A percentile compares a stretch with the other conserved stretches of the same genome.
phyloP scores from a whole-genome alignment of 2,888 invertebrate genomes.

The Mycalesis mineus region DNA sequence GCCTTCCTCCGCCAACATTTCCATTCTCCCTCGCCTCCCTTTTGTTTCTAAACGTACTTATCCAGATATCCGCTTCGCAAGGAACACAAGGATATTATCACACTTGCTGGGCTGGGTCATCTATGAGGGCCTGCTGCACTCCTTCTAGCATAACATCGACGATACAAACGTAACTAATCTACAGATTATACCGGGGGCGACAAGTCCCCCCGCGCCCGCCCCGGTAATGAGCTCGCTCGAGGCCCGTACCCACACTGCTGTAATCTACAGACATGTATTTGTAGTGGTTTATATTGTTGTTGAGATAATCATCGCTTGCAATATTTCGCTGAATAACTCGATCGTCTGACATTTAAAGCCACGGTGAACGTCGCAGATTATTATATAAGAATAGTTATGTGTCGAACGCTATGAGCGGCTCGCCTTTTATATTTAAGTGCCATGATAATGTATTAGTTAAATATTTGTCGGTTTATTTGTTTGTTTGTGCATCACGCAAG shows the following conservation, averaged over 20 bases:
- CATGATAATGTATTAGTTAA: background rate
- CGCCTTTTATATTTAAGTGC: background rate
- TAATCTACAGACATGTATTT: background rate
- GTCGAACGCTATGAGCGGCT: background rate
- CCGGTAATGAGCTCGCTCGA: too few relatives aligned
- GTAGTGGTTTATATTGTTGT: background rate
- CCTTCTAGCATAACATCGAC: background rate
- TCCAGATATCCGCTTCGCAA: too few relatives aligned
- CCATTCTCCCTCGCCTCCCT: too few relatives aligned
- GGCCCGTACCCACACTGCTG: too few relatives aligned
- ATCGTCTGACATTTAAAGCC: background rate
- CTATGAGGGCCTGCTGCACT: background rate
- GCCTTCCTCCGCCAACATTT: too few relatives aligned
- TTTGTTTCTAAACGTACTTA: too few relatives aligned
- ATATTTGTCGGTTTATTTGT: background rate
- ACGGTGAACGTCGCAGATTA: background rate
- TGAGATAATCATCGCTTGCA: background rate
- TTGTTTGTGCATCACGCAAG: background rate
- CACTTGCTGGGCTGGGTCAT: background rate
- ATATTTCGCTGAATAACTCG: background rate
- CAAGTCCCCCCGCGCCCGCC: too few relatives aligned
- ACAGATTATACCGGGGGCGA: too few relatives aligned
- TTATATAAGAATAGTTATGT: background rate
- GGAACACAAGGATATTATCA: too few relatives aligned
- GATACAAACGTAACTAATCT: background rate